These are phyloP conservation scores for Paracyclopina nana DNA, from an alignment of 1,140 invertebrate genomes.

Conservation along the genomic window DNA sequence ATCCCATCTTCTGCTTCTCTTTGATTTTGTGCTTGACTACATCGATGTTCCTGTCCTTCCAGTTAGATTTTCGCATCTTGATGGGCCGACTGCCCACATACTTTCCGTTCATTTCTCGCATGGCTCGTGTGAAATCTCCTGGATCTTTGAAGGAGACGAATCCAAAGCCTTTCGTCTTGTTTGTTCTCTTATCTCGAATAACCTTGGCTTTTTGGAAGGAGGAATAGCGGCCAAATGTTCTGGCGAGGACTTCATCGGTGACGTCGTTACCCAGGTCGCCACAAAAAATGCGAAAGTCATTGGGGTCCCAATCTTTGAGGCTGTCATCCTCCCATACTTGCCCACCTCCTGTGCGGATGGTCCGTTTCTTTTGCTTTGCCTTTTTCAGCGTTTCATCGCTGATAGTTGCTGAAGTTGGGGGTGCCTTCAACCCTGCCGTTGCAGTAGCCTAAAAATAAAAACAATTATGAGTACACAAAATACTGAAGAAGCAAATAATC, in stretches of 20 bases:
- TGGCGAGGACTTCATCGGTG: slow-evolving; percentile 77
- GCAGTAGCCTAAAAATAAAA: slow-evolving; percentile 29
- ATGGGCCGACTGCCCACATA: slow-evolving; percentile 97
- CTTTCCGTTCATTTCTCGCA: slow-evolving; percentile 36
- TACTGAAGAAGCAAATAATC: neutral
- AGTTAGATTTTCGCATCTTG: slow-evolving; percentile 85
- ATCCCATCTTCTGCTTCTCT: slow-evolving; percentile 36
- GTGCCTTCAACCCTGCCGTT: slow-evolving; percentile 27
- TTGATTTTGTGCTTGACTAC: slow-evolving; percentile 85
- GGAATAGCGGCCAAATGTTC: slow-evolving; percentile 85
- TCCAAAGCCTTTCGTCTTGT: slow-evolving; percentile 96
- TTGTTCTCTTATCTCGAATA: slow-evolving; percentile 82
- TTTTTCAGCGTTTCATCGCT: slow-evolving; percentile 27
- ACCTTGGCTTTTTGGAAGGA: slow-evolving; percentile 91
- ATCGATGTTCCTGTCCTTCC: slow-evolving; percentile 83
- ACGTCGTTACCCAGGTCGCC: slow-evolving; percentile 98
- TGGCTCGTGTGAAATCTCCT: slow-evolving; percentile 88
- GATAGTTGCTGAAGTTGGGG: slow-evolving; percentile 20
- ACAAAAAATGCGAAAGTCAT: slow-evolving; percentile 67
- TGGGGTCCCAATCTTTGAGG: slow-evolving; percentile 71
- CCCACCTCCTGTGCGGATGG: slow-evolving; percentile 72
- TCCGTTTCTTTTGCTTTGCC: slow-evolving; percentile 48
- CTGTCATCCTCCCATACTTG: slow-evolving; percentile 83
- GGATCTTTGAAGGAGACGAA: slow-evolving; percentile 98
- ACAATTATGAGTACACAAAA: slow-evolving; percentile 22